Evolutionary conservation across 2,113 vertebrate species (phyloP).

Genomic region (Vidua chalybeata): DNA sequence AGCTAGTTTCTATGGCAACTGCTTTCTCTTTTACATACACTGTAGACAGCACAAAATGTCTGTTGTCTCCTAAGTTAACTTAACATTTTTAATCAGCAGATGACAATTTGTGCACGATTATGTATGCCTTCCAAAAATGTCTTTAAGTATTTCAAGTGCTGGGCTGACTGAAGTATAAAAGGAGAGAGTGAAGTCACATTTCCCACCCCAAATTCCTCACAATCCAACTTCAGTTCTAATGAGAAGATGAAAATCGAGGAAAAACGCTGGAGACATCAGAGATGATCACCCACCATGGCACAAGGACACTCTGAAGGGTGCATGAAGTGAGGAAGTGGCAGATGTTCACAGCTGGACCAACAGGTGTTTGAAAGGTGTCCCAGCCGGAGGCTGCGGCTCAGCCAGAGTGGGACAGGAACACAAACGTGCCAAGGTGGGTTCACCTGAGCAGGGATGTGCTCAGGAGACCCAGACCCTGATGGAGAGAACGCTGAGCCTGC

Average conservation of each 20-base stretch:
- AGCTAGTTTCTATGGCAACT: conserved; percentile 78
- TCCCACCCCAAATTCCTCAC: not conserved
- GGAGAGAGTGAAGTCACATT: not conserved
- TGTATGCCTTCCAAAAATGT: not conserved
- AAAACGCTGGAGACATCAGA: not conserved
- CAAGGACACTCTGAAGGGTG: not conserved
- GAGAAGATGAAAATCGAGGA: not conserved
- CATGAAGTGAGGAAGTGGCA: not conserved
- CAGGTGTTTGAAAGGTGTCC: not conserved
- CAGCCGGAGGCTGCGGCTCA: not conserved
- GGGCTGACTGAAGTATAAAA: not conserved
- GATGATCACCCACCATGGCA: not conserved
- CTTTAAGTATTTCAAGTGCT: not conserved
- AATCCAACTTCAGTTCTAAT: not conserved
- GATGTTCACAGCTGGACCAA: not conserved
- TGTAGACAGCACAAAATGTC: conserved; percentile 40
- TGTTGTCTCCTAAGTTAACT: not conserved
- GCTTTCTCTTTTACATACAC: conserved; percentile 50
- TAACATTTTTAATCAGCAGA: conserved; percentile 41
- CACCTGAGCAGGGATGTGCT: not conserved
- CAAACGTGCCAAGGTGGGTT: fast-evolving
- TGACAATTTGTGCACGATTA: not conserved
- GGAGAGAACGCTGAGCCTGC: not conserved
- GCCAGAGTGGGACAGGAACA: not conserved
- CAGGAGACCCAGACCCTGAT: not conserved